phyloP scores from a whole-genome alignment of 2,113 vertebrate species.

The Cynoglossus semilaevis region DNA sequence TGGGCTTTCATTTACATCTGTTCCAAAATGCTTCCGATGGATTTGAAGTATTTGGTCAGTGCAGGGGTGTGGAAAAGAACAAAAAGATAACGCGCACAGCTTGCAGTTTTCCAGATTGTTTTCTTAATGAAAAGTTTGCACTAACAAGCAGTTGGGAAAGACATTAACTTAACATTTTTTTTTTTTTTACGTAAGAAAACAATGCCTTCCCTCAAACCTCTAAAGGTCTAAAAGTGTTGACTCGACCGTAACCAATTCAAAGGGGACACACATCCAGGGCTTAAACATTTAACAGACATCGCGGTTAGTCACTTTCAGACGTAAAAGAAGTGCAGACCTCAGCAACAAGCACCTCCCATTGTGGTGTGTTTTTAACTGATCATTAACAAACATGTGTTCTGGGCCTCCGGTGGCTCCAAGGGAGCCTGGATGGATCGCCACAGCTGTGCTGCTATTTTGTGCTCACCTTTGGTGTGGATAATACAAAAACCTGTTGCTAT shows the following conservation, averaged over 20 bases:
- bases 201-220: constrained; percentile 3
- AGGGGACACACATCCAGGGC: constrained; percentile 35
- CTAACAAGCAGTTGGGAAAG: no score
- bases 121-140: no score
- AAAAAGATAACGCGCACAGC: no score
- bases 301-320: constrained; percentile 53
- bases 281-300: constrained; percentile 70
- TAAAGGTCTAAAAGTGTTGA: constrained; percentile 43
- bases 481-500: constrained; percentile 56
- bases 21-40: no score
- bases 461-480: constrained; percentile 42
- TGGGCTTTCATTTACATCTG: no score
- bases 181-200: constrained; percentile 8
- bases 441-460: constrained; percentile 71
- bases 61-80: no score
- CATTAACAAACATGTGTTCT: constrained; percentile 74
- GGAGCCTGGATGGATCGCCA: constrained; percentile 58
- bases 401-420: constrained; percentile 56
- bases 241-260: constrained; percentile 54
- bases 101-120: no score
- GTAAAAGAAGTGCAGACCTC: constrained; percentile 58
- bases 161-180: neutral
- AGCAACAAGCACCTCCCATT: constrained; percentile 54
- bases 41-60: no score
- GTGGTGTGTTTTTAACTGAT: constrained; percentile 69